A percentile compares a stretch with the other conserved stretches of the same genome.
phyloP scores from a whole-genome alignment of 2,113 vertebrate genomes.

The Strix uralensis region DNA sequence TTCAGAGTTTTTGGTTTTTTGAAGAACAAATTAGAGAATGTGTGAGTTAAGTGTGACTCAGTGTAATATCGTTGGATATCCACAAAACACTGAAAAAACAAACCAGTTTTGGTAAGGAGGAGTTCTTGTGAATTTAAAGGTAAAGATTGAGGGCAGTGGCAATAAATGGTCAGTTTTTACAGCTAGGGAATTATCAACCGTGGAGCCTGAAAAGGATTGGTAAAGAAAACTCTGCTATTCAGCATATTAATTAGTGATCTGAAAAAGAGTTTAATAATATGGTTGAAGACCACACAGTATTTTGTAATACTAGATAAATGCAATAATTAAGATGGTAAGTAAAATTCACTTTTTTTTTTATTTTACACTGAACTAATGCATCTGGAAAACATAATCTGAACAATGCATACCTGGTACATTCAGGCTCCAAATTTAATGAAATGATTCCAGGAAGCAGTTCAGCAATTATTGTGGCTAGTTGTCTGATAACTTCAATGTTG shows the following conservation, averaged over 20 bases:
- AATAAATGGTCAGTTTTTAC: not conserved
- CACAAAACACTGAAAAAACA: not conserved
- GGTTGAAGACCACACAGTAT: not conserved
- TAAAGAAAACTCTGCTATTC: not conserved
- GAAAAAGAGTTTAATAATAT: not conserved
- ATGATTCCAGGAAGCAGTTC: not conserved
- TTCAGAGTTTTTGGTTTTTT: not conserved
- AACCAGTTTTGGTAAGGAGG: not conserved
- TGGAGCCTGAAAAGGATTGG: not conserved
- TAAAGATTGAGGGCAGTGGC: not conserved
- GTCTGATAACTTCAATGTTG: not conserved
- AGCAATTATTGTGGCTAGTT: not conserved
- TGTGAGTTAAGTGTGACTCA: not conserved
- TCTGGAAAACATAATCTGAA: not conserved
- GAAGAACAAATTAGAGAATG: not conserved
- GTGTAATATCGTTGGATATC: not conserved
- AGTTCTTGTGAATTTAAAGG: not conserved
- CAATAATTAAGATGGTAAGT: not conserved
- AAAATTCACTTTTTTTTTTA: not conserved
- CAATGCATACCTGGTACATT: accelerated
- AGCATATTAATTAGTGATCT: not conserved
- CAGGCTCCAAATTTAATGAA: not conserved
- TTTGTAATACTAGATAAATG: not conserved
- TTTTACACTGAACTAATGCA: not conserved
- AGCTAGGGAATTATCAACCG: not conserved